Evolutionary conservation across 2,797 vertebrate genomes (phyloP).

Genomic region (Phrynocephalus guinanensis): DNA sequence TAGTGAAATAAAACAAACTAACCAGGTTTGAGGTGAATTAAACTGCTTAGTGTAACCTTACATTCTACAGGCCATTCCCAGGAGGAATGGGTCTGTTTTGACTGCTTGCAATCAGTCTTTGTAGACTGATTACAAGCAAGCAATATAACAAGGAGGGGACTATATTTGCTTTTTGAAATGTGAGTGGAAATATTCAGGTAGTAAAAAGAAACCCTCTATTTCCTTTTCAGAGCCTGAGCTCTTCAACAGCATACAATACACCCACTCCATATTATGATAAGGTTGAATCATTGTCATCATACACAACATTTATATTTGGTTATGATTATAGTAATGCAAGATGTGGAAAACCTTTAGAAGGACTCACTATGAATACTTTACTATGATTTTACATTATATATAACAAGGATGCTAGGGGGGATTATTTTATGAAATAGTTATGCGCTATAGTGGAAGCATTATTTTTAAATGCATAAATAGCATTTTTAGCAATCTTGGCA

Average conservation of each 20-base stretch:
- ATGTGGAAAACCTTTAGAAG: not conserved
- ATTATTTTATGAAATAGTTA: conserved; percentile 38
- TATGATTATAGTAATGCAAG: not conserved
- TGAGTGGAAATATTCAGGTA: not conserved
- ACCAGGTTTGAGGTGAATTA: not conserved
- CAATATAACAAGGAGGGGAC: not conserved
- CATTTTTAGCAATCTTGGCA: conserved; percentile 56
- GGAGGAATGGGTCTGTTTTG: no score
- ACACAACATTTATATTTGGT: not conserved
- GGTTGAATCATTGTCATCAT: no score
- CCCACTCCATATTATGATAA: not conserved
- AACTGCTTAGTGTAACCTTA: no score
- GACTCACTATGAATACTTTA: not conserved
- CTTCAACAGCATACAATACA: not conserved
- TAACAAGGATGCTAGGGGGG: conserved; percentile 1
- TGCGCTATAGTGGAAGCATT: conserved; percentile 58
- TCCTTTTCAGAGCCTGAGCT: not conserved
- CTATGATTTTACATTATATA: not conserved
- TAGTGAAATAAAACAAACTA: not conserved
- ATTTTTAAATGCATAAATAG: conserved; percentile 52
- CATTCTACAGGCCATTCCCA: no score
- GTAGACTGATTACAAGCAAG: not conserved
- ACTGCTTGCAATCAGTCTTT: no score
- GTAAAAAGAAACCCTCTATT: not conserved
- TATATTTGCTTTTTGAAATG: not conserved